Conservation (phyloP, 2,888 invertebrate species). For the Drosophila kambysellisi region DNA sequence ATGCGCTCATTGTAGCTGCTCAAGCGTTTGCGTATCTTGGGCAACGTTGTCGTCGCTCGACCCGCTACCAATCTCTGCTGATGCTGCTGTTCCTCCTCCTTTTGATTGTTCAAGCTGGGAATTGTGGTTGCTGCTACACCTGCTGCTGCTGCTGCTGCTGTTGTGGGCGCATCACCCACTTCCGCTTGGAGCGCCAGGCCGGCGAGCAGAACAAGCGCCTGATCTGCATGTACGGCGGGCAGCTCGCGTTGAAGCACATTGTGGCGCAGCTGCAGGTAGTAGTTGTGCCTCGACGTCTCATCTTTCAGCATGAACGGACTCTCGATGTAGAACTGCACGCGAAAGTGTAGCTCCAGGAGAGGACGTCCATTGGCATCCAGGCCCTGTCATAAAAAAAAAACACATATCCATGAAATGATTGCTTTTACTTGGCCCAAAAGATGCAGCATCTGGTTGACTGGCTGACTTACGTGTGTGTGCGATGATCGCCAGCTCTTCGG, state of each 20-base stretch:
- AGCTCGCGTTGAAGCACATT: slow-evolving; percentile 91
- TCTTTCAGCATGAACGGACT: slow-evolving; percentile 95
- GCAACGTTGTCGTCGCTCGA: slow-evolving; percentile 76
- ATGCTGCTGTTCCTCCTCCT: slow-evolving; percentile 53
- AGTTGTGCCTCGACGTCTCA: slow-evolving; percentile 96
- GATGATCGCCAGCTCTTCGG: slow-evolving; percentile 98
- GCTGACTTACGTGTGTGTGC: slow-evolving; percentile 92
- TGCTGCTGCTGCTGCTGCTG: slow-evolving; percentile 12
- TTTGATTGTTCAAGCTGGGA: slow-evolving; percentile 61
- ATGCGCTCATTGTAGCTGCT: slow-evolving; percentile 79
- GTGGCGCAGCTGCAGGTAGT: slow-evolving; percentile 97
- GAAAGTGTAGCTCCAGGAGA: slow-evolving; percentile 94
- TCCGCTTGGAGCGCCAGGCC: slow-evolving; percentile 97
- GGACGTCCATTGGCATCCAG: slow-evolving; percentile 96
- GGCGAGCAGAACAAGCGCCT: slow-evolving; percentile 92
- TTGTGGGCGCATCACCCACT: slow-evolving; percentile 90
- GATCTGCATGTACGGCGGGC: slow-evolving; percentile 86
- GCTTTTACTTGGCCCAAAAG: background rate
- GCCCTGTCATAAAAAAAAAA: slow-evolving; percentile 87
- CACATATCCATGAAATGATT: background rate
- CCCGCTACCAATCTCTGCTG: slow-evolving; percentile 7
- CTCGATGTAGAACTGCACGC: slow-evolving; percentile 97
- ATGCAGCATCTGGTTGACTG: background rate
- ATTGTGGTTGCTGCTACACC: slow-evolving; percentile 15
- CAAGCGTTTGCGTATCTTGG: slow-evolving; percentile 79